Evolutionary conservation across 2,797 vertebrate genomes (phyloP), one percentile per base, ranked within the genome.

Genomic region (Etheostoma perlongum): DNA sequence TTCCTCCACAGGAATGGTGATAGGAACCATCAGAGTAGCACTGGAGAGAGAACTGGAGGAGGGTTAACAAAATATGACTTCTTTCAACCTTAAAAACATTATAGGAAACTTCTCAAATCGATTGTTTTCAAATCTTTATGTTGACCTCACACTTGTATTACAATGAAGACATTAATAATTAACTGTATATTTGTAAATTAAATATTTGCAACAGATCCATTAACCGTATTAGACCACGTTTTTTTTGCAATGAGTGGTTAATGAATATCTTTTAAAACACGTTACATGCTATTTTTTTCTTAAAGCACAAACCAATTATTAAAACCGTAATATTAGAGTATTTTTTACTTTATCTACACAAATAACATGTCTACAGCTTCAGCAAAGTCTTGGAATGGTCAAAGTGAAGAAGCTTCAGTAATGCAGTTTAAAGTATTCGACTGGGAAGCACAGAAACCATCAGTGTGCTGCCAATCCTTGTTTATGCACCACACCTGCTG

Each of bases 41-140:
- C 91, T 97, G 97, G 13, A 97, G 96, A 49, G 96, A 97, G 82
- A 97, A 95, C 97, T 97, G 83, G 25, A 71, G 23, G 27, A 51
- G 42, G 30, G 46, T 2, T 55, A 15, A 54, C 30, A 54, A 48
- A 40, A 53, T 60, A 33, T 23, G 55, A 63, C 6, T 15, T 36
- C 16, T 27, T 18, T 30, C 8, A 51, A 13, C 30, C 10, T 40
- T 4, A 51, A 25, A 49, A 69, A 40, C 25, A 48, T 30, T 27
- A 27, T 5, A 46, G 23, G 9, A 40, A 9, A 42, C 13, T 44
- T 40, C 36, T 40, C 36, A 40, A 40, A 40, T 40, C 3, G 3
- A 40, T 40, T 62, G 0, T 44, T 42, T 25, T 60, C 5, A 40
- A 18, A 61, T 30, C 9, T 62, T 53, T 21, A 30, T 1, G 0